These are phyloP conservation scores for Procambarus virginalis DNA, from an alignment of 1,140 invertebrate genomes.

Conservation along the genomic window DNA sequence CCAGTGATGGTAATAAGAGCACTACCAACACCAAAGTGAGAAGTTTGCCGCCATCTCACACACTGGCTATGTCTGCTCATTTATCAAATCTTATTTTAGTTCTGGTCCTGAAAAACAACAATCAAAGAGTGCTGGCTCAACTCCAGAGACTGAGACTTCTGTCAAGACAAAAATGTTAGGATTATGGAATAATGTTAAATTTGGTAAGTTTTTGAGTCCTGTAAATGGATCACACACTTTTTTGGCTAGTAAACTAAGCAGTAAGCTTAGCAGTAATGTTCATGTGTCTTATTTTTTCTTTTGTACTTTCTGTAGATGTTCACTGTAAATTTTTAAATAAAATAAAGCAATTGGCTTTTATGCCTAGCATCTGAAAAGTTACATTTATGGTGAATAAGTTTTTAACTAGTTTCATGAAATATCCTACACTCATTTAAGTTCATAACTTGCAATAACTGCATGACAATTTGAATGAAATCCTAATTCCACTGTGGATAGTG, in stretches of 20 bases:
- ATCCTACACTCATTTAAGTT: no score
- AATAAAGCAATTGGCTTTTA: no score
- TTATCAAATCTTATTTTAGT: conserved; percentile 51
- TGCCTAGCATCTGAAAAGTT: no score
- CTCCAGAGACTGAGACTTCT: conserved; percentile 47
- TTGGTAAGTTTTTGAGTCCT: conserved; percentile 14
- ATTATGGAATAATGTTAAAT: conserved; percentile 60
- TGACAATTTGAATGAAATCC: no score
- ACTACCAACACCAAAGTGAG: conserved; percentile 23
- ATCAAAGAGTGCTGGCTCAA: conserved; percentile 18
- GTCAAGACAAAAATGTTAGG: conserved; percentile 61
- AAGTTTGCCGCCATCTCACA: conserved; percentile 49
- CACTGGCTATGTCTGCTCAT: conserved; percentile 50
- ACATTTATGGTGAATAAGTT: no score
- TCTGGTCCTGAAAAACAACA: conserved; percentile 30
- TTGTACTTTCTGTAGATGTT: no score
- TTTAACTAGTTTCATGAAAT: no score
- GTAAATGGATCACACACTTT: background rate
- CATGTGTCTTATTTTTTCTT: background rate
- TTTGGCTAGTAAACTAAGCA: background rate
- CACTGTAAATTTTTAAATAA: background rate
- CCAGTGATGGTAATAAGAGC: conserved; percentile 33
- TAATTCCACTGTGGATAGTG: no score
- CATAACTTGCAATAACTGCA: no score
- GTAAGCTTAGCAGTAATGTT: background rate